A percentile compares a stretch with the other conserved stretches of the same genome.
Conservation (phyloP, 2,113 vertebrate genomes). For the Zosterops japonicus region DNA sequence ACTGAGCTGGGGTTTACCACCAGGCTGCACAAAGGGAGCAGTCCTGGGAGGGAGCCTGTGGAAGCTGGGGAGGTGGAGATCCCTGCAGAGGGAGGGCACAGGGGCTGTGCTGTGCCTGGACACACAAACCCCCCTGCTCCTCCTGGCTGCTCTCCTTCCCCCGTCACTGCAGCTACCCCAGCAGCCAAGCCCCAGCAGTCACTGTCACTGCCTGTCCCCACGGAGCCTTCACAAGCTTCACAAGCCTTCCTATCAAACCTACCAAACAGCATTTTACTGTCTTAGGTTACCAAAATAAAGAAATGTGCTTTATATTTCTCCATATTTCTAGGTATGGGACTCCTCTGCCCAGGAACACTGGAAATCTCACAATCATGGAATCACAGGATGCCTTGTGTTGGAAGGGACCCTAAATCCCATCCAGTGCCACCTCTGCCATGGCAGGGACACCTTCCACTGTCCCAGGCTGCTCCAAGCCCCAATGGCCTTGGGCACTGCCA, state of each 20-base stretch:
- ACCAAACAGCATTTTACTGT: neutral
- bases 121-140: neutral
- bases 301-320: rapidly evolving
- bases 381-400: neutral
- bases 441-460: neutral
- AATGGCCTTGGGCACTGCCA: neutral
- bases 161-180: rapidly evolving
- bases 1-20: rapidly evolving
- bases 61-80: neutral
- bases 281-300: rapidly evolving
- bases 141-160: neutral
- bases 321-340: neutral
- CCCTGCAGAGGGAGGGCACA: neutral
- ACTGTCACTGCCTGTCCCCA: neutral
- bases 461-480: neutral
- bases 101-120: neutral
- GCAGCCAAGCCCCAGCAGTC: rapidly evolving
- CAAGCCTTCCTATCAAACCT: neutral
- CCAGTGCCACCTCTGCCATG: neutral
- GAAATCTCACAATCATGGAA: neutral
- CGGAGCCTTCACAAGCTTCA: neutral
- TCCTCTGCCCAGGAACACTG: neutral
- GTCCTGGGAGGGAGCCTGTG: neutral
- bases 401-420: rapidly evolving
- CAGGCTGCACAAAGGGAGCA: neutral